Evolutionary conservation across 1,140 invertebrate species (phyloP).

Genomic region (Calosoma granatense): DNA sequence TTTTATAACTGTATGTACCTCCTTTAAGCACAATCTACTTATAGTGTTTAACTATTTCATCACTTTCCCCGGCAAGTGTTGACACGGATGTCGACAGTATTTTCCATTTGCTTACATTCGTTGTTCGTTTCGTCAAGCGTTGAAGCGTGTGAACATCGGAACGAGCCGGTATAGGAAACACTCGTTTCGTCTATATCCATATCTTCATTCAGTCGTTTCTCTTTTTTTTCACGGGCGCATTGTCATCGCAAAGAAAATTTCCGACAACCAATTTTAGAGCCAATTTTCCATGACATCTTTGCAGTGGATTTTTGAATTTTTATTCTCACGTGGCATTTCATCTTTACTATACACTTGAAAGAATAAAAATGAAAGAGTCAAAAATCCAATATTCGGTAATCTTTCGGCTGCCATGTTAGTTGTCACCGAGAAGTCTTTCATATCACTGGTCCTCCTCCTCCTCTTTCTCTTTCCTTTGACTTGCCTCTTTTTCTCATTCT

Average conservation of each 20-base stretch:
- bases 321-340: neutral
- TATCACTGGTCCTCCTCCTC: neutral
- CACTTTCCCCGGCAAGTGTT: no score
- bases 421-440: neutral
- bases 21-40: no score
- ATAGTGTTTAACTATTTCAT: no score
- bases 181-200: neutral
- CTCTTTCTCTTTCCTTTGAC: no score
- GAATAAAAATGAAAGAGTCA: conserved; percentile 8
- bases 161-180: neutral
- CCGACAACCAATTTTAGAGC: conserved; percentile 6
- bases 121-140: neutral
- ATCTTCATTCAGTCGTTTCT: conserved; percentile 1
- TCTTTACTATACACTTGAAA: neutral
- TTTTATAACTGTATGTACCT: no score
- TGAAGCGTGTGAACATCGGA: neutral
- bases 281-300: conserved; percentile 7
- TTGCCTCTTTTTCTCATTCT: no score
- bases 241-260: conserved; percentile 3
- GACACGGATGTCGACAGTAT: no score
- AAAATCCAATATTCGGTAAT: conserved; percentile 7
- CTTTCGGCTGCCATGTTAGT: conserved; percentile 3
- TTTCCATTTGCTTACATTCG: no score
- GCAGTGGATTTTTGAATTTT: conserved; percentile 5
- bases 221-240: neutral